A percentile compares a stretch with the other conserved stretches of the same genome.
These are phyloP conservation scores for Zhuqinia jingwanae DNA, from an alignment of 2,888 invertebrate species.

Conservation along the genomic window DNA sequence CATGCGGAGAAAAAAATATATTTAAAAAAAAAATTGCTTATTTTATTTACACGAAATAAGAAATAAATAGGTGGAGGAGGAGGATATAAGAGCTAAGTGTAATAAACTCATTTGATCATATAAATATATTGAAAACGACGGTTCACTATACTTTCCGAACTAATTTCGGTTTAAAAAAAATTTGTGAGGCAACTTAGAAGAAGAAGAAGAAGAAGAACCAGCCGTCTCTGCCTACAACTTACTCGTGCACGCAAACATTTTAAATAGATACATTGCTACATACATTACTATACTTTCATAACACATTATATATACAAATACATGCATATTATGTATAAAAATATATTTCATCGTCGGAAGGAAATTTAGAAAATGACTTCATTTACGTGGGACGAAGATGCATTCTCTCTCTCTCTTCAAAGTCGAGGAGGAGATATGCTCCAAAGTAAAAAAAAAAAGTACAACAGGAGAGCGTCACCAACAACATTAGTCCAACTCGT, in stretches of 20 bases:
- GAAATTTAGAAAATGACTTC: slow-evolving; percentile 68
- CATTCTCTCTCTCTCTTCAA: too few species aligned
- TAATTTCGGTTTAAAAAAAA: slow-evolving; percentile 38
- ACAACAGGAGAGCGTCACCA: too few species aligned
- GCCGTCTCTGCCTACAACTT: too few species aligned
- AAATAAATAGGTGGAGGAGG: slow-evolving; percentile 59
- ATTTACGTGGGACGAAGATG: slow-evolving; percentile 68
- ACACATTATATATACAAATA: background rate
- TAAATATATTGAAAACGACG: slow-evolving; percentile 10
- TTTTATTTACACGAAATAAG: slow-evolving; percentile 34
- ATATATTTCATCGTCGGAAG: slow-evolving; percentile 15
- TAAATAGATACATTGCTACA: too few species aligned
- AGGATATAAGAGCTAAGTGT: slow-evolving; percentile 53
- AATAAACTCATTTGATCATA: slow-evolving; percentile 42
- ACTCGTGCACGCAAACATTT: too few species aligned
- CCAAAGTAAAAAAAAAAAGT: too few species aligned
- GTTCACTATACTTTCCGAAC: slow-evolving; percentile 9
- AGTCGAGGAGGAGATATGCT: too few species aligned
- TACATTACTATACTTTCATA: too few species aligned
- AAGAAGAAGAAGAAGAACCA: too few species aligned
- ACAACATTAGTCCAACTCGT: slow-evolving; percentile 70
- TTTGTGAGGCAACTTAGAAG: too few species aligned
- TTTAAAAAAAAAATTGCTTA: too few species aligned
- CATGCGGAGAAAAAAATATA: background rate
- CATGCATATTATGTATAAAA: background rate